A percentile compares a stretch with the other conserved stretches of the same genome.
phyloP scores from a whole-genome alignment of 2,797 vertebrate genomes.

The Liasis olivaceus region DNA sequence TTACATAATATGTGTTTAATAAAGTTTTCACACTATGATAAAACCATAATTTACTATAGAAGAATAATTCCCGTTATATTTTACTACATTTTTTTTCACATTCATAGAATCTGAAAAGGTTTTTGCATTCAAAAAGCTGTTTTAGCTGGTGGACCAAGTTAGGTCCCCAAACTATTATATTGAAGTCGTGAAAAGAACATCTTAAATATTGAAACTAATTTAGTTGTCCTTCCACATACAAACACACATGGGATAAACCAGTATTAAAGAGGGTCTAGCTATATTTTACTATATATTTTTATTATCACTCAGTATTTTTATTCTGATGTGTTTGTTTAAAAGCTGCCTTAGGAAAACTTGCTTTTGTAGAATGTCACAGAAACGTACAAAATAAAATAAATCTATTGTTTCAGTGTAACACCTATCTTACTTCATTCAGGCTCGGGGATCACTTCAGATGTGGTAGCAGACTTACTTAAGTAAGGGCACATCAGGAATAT shows the following conservation, averaged over 20 bases:
- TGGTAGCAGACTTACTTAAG: too few species aligned
- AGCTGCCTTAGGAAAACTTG: too few species aligned
- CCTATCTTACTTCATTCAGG: too few species aligned
- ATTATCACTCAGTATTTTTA: too few species aligned
- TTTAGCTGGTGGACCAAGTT: background rate
- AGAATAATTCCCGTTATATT: background rate
- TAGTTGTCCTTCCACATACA: background rate
- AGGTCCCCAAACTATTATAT: background rate
- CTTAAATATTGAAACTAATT: background rate
- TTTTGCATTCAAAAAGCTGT: background rate
- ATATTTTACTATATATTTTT: too few species aligned
- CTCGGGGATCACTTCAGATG: too few species aligned
- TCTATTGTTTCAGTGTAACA: too few species aligned
- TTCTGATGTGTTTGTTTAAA: too few species aligned
- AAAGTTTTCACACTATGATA: background rate
- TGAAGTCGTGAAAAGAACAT: background rate
- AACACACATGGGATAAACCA: background rate
- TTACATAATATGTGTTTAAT: background rate
- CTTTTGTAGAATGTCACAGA: too few species aligned
- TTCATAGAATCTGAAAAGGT: background rate
- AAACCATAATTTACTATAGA: conserved; percentile 6
- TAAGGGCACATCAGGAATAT: too few species aligned
- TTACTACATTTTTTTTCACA: background rate
- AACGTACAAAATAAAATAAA: too few species aligned
- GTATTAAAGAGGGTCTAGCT: too few species aligned